phyloP scores from a whole-genome alignment of 1,140 invertebrate genomes.

The Mesaphorura yosii region DNA sequence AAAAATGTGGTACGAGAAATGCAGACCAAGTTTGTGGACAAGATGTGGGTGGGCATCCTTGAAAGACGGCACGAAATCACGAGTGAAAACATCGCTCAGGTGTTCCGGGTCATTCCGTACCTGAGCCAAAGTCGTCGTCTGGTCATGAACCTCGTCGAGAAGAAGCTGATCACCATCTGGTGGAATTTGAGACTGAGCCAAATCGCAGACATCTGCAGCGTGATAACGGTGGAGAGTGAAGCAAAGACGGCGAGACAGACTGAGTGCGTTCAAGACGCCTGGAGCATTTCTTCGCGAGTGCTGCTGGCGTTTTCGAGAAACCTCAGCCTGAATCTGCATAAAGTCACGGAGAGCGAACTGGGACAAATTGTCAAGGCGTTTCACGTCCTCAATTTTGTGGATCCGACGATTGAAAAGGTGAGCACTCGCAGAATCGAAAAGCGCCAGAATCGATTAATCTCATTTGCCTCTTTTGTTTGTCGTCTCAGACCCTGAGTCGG shows the following conservation, averaged over 20 bases:
- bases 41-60: conserved; percentile 55
- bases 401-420: conserved; percentile 41
- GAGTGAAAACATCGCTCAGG: conserved; percentile 43
- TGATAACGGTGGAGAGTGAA: conserved; percentile 30
- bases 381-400: conserved; percentile 42
- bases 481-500: conserved; percentile 43
- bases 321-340: conserved; percentile 50
- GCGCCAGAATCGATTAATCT: background rate
- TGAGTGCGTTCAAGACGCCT: conserved; percentile 23
- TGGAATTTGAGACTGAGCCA: conserved; percentile 43
- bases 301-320: conserved; percentile 45
- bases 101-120: conserved; percentile 46
- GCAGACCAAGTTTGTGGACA: conserved; percentile 43
- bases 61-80: conserved; percentile 47
- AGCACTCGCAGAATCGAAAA: background rate
- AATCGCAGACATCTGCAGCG: conserved; percentile 48
- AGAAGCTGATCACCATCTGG: conserved; percentile 46
- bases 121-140: conserved; percentile 49
- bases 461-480: background rate
- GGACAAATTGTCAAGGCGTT: conserved; percentile 48
- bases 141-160: conserved; percentile 50
- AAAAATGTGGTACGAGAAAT: too few relatives aligned
- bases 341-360: conserved; percentile 46
- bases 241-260: background rate
- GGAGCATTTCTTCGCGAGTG: conserved; percentile 37